Percentiles rank a stretch among this genome's conserved stretches.
Evolutionary conservation across 2,113 vertebrate genomes (phyloP).

Genomic region (Cheirogaleus medius): DNA sequence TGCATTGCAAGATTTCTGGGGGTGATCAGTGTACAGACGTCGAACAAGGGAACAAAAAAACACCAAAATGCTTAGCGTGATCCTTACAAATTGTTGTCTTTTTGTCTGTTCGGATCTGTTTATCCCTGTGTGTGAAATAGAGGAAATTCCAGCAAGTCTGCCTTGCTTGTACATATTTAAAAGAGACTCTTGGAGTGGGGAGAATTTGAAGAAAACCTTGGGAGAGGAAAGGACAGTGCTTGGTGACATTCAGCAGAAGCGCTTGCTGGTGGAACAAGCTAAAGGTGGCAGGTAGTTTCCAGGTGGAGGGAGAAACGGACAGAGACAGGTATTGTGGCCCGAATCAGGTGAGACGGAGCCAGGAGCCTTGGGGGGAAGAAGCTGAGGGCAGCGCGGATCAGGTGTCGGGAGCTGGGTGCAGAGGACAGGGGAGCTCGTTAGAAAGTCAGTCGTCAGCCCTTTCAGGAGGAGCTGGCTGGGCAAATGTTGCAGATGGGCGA

Average conservation of each 20-base stretch:
- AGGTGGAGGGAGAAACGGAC: not conserved
- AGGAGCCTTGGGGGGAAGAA: not conserved
- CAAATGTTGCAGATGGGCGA: fast-evolving
- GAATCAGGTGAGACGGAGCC: too few species aligned
- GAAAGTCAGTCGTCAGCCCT: not conserved
- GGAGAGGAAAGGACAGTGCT: not conserved
- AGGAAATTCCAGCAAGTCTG: not conserved
- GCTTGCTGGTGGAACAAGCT: not conserved
- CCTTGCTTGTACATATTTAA: not conserved
- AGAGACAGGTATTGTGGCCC: too few species aligned
- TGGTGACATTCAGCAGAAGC: not conserved
- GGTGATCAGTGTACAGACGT: not conserved
- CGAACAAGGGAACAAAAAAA: not conserved
- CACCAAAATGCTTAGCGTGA: not conserved
- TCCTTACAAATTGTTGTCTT: not conserved
- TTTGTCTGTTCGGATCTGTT: not conserved
- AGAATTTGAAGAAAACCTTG: not conserved
- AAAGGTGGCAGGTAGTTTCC: not conserved
- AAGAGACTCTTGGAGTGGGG: not conserved
- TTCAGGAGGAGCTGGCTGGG: not conserved
- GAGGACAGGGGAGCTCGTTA: not conserved
- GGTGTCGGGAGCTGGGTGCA: not conserved
- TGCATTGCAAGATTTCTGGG: not conserved
- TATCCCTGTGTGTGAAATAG: not conserved
- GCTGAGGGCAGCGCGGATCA: fast-evolving